Conservation (phyloP, 2,888 invertebrate genomes). For the Rotaria socialis region DNA sequence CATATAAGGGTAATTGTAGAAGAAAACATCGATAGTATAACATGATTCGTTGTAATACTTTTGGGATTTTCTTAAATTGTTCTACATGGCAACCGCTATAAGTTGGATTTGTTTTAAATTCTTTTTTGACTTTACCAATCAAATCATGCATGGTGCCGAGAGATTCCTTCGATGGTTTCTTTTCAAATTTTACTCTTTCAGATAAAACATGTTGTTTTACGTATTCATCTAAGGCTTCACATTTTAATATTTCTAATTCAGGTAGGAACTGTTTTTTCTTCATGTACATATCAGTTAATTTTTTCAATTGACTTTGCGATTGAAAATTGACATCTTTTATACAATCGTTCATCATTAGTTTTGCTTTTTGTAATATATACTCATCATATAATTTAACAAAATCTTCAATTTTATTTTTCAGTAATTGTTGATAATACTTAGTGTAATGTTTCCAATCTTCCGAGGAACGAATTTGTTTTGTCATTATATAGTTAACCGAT, state of each 20-base stretch:
- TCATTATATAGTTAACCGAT: background rate
- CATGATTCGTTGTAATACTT: slow-evolving; percentile 5
- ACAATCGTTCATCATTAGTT: no score
- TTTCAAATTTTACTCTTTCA: background rate
- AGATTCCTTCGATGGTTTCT: background rate
- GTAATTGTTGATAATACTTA: no score
- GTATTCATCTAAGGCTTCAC: background rate
- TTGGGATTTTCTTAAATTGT: background rate
- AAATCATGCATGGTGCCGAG: background rate
- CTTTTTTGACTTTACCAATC: background rate
- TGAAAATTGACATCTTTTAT: no score
- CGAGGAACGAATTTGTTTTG: no score
- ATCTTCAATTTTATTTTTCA: no score
- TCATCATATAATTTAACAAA: no score
- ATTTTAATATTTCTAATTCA: background rate
- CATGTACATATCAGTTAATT: no score
- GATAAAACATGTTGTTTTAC: background rate
- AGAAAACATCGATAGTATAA: slow-evolving; percentile 10
- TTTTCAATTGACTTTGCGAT: no score
- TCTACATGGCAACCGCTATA: background rate
- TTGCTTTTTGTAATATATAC: no score
- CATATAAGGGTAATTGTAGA: no score
- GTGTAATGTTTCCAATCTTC: no score
- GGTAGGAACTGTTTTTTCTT: no score
- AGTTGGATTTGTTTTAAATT: background rate